phyloP scores from a whole-genome alignment of 1,140 invertebrate species.

The Aphidius ervi region DNA sequence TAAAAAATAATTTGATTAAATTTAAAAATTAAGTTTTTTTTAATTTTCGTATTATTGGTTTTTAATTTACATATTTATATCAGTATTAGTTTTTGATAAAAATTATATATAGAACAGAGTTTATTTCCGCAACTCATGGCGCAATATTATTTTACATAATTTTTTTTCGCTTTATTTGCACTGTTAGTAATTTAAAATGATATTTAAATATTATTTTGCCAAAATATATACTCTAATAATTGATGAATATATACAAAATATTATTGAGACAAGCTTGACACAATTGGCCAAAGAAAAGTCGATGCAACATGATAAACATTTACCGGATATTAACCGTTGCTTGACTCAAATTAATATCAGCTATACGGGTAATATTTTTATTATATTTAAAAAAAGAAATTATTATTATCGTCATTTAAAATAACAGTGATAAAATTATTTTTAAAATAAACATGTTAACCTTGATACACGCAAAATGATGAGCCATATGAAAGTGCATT shows the following conservation, averaged over 20 bases:
- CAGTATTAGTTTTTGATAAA: no score
- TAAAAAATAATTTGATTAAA: no score
- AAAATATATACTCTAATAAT: no score
- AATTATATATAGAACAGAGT: background rate
- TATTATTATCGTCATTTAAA: no score
- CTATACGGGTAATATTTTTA: no score
- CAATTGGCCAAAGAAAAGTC: conserved; percentile 11
- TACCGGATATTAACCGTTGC: background rate
- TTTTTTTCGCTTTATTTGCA: conserved; percentile 15
- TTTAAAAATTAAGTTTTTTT: no score
- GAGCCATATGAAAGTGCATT: conserved; percentile 10
- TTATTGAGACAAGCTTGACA: conserved; percentile 8
- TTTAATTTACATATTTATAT: no score
- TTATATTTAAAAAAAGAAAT: no score
- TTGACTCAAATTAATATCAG: no score
- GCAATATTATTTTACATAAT: conserved; percentile 3
- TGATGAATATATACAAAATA: conserved; percentile 20
- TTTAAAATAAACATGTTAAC: conserved; percentile 11
- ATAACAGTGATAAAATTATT: no score
- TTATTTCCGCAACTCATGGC: background rate
- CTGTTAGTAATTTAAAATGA: background rate
- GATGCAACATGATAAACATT: background rate
- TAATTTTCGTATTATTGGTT: no score
- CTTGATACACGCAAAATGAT: conserved; percentile 11
- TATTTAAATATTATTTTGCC: no score